Conservation (phyloP, 2,797 vertebrate genomes). For the Hydrophis major region DNA sequence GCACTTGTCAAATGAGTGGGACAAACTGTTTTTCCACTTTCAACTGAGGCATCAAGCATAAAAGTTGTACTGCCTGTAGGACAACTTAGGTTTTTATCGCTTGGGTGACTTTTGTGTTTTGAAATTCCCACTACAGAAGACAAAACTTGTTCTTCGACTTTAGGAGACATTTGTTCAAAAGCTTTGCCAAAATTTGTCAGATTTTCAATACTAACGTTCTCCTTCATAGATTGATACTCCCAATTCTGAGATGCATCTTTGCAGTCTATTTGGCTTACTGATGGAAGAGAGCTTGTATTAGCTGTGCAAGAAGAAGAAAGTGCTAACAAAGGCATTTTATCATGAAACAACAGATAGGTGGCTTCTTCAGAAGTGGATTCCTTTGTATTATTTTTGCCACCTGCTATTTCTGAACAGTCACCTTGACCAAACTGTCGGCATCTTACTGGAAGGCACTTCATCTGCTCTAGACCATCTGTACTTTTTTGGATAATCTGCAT, state of each 20-base stretch:
- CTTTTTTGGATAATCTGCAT: constrained; percentile 31
- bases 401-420: constrained; percentile 22
- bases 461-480: constrained; percentile 10
- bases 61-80: constrained; percentile 49
- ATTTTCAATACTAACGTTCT: constrained; percentile 40
- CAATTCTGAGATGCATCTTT: constrained; percentile 3
- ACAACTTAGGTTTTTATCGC: constrained; percentile 61
- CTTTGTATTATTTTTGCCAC: constrained; percentile 46
- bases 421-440: constrained; percentile 44
- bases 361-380: constrained; percentile 46
- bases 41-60: constrained; percentile 50
- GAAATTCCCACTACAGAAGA: constrained; percentile 67
- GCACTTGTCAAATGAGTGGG: constrained; percentile 72
- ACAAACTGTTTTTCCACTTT: constrained; percentile 57
- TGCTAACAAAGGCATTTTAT: constrained; percentile 49
- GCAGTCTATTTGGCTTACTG: fast-evolving
- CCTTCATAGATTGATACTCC: constrained; percentile 6
- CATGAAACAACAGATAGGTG: constrained; percentile 39
- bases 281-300: constrained; percentile 20
- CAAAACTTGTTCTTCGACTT: constrained; percentile 25
- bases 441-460: constrained; percentile 34
- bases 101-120: constrained; percentile 75
- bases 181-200: not conserved
- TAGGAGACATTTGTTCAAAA: constrained; percentile 29
- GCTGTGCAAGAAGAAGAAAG: constrained; percentile 47